phyloP scores from a whole-genome alignment of 2,797 vertebrate genomes.

The Erpetoichthys calabaricus region DNA sequence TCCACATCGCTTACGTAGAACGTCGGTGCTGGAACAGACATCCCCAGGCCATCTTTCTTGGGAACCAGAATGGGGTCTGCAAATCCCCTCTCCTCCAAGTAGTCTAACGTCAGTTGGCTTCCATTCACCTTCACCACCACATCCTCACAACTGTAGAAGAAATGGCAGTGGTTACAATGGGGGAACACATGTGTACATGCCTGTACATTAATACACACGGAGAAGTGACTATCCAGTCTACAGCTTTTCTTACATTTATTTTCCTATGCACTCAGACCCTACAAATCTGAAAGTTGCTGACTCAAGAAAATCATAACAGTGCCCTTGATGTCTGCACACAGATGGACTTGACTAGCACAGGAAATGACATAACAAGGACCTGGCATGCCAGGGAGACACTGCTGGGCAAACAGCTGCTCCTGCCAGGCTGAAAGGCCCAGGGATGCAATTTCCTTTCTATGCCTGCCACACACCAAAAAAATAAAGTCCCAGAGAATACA shows the following conservation, averaged over 20 bases:
- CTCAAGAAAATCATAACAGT: too few species aligned
- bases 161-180: not conserved
- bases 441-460: not conserved
- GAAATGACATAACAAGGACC: not conserved
- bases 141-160: constrained; percentile 68
- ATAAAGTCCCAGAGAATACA: not conserved
- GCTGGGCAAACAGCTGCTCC: not conserved
- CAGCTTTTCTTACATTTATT: too few species aligned
- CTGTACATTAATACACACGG: too few species aligned
- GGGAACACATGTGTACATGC: too few species aligned
- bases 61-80: constrained; percentile 79
- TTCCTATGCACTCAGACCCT: too few species aligned
- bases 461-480: not conserved
- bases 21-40: constrained; percentile 80
- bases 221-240: too few species aligned
- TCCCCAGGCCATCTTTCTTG: constrained; percentile 83
- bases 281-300: too few species aligned
- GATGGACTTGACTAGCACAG: not conserved
- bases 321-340: too few species aligned
- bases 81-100: constrained; percentile 86
- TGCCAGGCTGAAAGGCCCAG: not conserved
- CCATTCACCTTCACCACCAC: constrained; percentile 74
- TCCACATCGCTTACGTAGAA: constrained; percentile 97
- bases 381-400: not conserved
- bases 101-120: constrained; percentile 70